These are phyloP conservation scores for Epirrhoe alternata DNA, from an alignment of 2,888 invertebrate genomes.

Conservation along the genomic window DNA sequence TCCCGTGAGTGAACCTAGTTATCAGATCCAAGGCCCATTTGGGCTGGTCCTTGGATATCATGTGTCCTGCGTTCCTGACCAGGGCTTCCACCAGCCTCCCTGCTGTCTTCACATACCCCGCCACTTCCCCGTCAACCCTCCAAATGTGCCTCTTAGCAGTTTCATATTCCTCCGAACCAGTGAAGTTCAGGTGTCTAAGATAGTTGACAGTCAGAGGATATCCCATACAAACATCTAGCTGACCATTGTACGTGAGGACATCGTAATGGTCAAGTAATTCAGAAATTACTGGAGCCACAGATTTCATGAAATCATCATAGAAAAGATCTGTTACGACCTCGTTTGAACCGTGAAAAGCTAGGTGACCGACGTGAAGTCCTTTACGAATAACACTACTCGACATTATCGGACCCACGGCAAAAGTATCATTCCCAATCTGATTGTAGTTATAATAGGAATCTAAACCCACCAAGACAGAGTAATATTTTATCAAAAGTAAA, in stretches of 20 bases:
- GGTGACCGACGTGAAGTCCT: constrained; percentile 24
- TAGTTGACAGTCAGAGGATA: constrained; percentile 52
- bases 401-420: background rate
- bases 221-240: constrained; percentile 11
- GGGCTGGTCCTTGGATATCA: constrained; percentile 92
- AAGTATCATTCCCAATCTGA: background rate
- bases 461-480: constrained; percentile 50
- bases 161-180: constrained; percentile 87
- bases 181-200: constrained; percentile 89
- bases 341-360: background rate
- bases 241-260: constrained; percentile 26
- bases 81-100: constrained; percentile 90
- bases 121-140: constrained; percentile 88
- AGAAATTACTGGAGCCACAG: constrained; percentile 24
- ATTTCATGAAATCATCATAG: constrained; percentile 13
- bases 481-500: constrained; percentile 71
- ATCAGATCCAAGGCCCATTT: constrained; percentile 91
- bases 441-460: constrained; percentile 85
- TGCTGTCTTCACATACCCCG: constrained; percentile 90
- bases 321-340: background rate
- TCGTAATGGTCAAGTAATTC: constrained; percentile 23
- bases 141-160: constrained; percentile 88
- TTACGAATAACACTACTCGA: background rate
- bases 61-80: constrained; percentile 92
- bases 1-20: constrained; percentile 86